Percentiles rank a stretch among this genome's conserved stretches.
phyloP scores from a whole-genome alignment of 1,140 invertebrate species.

The Papilio xuthus region DNA sequence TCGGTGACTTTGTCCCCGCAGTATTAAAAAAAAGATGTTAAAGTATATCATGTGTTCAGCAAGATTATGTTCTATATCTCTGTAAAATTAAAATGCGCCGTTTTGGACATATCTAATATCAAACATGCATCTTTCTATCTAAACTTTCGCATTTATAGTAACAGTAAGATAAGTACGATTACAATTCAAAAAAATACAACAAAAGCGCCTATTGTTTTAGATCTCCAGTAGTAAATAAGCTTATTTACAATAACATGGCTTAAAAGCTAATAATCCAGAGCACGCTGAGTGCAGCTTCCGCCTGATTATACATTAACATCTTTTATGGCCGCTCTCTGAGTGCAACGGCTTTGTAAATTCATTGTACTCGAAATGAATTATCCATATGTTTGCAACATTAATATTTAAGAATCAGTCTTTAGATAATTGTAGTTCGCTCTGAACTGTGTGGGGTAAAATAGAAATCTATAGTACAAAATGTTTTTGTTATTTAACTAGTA shows the following conservation, averaged over 20 bases:
- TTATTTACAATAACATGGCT: constrained; percentile 8
- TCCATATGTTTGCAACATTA: constrained; percentile 12
- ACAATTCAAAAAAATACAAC: neutral
- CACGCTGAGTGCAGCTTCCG: constrained; percentile 14
- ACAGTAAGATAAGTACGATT: neutral
- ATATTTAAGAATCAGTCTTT: neutral
- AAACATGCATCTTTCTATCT: too few relatives aligned
- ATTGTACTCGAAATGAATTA: constrained; percentile 14
- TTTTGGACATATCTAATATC: too few relatives aligned
- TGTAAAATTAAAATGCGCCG: too few relatives aligned
- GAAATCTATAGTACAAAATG: neutral
- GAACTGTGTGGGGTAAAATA: neutral
- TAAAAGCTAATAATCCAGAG: constrained; percentile 23
- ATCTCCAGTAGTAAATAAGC: neutral
- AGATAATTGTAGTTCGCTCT: neutral
- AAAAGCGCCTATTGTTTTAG: constrained; percentile 1
- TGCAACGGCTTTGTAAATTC: constrained; percentile 5
- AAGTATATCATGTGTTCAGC: too few relatives aligned
- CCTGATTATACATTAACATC: constrained; percentile 18
- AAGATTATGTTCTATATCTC: too few relatives aligned
- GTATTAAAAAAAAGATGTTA: too few relatives aligned
- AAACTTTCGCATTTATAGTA: too few relatives aligned
- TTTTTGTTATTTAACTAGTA: neutral
- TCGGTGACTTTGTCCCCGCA: too few relatives aligned
- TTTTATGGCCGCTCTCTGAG: constrained; percentile 6